Evolutionary conservation across 2,113 vertebrate species (phyloP), one percentile per base, ranked within the genome.

Genomic region (Anarrhichthys ocellatus): DNA sequence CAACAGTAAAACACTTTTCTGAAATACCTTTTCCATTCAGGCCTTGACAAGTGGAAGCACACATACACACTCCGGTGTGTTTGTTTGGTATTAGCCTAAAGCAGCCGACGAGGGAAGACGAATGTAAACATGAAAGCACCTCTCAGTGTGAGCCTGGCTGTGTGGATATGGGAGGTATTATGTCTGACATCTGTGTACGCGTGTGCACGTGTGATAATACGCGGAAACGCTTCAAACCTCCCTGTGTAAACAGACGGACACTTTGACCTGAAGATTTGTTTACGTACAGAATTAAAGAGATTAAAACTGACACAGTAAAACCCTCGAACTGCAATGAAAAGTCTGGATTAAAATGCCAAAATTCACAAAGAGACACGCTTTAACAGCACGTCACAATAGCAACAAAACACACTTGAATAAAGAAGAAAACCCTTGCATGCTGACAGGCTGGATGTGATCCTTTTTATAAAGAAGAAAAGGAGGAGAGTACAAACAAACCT

Each of bases 261-360:
- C 78, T 76, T 61, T 82, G 83, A 88, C 78, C 83, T 36, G 48
- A 68, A 68, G 65, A 79, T 79, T 62, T 90, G 71, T 86, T 90
- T 83, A 50, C 63, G 63, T 24, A 5, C 54, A 42, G 56, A 81
- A 79, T 76, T 62, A 71, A 82, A 46, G 20, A 84, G 83, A 84
- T 88, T 87, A 83, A 82, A 81, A 38, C 0, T 68, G 87, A 82
- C 74, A 76, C 61, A 5, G 56, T 36, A 36, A 84, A 81, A 42
- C 56, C 52, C 42, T 13, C 29, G 5, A 42, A 66, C 67, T 5
- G 64, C 63, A 66, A 29, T 38, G 29, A 59, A 73, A 64, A 42
- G 40, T 69, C 15, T 0, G 36, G 72, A 78, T 80, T 79, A 69
- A 68, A 76, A 66, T 8, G 50, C 27, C 20, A 22, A 42, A 62